These are phyloP conservation scores for Saimiri boliviensis DNA, from an alignment of 2,113 vertebrate species.

Conservation along the genomic window DNA sequence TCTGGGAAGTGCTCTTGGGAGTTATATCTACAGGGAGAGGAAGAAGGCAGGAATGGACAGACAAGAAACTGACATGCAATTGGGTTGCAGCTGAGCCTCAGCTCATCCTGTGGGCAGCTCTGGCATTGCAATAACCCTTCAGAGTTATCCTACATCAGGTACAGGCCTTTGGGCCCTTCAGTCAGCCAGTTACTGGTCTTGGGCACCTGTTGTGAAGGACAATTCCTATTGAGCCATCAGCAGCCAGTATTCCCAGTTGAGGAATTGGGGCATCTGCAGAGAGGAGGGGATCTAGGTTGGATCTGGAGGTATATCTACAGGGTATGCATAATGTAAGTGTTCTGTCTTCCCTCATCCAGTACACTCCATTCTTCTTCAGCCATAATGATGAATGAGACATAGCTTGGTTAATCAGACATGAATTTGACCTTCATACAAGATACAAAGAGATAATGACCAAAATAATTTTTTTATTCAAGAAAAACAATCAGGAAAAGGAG, in stretches of 20 bases:
- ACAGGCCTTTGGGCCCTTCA: not conserved
- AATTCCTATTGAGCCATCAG: not conserved
- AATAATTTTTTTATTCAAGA: not conserved
- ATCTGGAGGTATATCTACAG: not conserved
- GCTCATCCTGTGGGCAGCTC: not conserved
- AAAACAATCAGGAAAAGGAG: not conserved
- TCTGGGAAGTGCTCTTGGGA: not conserved
- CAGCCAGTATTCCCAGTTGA: not conserved
- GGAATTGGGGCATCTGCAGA: not conserved
- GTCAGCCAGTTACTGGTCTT: not conserved
- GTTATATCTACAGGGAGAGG: not conserved
- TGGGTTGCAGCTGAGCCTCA: not conserved
- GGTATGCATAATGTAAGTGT: not conserved
- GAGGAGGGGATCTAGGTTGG: not conserved
- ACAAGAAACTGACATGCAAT: not conserved
- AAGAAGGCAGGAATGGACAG: not conserved
- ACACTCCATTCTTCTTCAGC: not conserved
- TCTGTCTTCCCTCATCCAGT: not conserved
- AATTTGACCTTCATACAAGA: not conserved
- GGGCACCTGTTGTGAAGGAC: not conserved
- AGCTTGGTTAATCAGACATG: not conserved
- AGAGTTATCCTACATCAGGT: not conserved
- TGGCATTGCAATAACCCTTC: not conserved
- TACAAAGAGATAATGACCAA: not conserved
- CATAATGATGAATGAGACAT: not conserved